These are phyloP conservation scores for Jordanella pulchra DNA, from an alignment of 2,797 vertebrate genomes.

Conservation along the genomic window DNA sequence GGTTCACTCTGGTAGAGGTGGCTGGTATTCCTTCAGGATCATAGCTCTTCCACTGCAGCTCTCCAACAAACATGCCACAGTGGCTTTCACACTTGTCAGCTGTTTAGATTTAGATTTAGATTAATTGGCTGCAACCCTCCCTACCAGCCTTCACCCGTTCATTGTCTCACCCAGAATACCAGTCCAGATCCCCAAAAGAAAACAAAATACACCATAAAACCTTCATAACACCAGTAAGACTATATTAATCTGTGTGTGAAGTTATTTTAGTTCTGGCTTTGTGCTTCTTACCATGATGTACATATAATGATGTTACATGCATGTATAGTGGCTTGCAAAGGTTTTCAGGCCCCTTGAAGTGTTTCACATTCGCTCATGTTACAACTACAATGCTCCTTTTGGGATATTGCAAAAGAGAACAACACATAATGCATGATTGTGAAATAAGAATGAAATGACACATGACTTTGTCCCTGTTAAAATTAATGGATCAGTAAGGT, in stretches of 20 bases:
- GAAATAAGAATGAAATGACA: neutral
- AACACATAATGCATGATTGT: neutral
- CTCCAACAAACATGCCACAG: too few species aligned
- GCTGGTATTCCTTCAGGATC: too few species aligned
- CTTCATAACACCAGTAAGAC: neutral
- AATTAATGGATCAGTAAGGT: neutral
- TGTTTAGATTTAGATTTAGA: too few species aligned
- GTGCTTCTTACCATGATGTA: conserved; percentile 21
- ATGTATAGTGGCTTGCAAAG: conserved; percentile 29
- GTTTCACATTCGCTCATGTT: neutral
- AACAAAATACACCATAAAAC: too few species aligned
- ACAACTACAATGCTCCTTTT: neutral
- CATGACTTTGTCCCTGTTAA: neutral
- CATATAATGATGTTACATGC: conserved; percentile 57
- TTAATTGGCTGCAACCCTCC: too few species aligned
- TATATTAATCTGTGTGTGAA: conserved; percentile 13
- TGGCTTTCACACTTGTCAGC: too few species aligned
- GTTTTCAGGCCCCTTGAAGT: neutral
- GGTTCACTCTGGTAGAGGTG: too few species aligned
- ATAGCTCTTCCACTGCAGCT: too few species aligned
- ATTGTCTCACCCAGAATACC: too few species aligned
- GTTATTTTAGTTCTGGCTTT: conserved; percentile 12
- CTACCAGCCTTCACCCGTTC: too few species aligned
- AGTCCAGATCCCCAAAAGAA: too few species aligned
- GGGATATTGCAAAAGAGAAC: neutral